Conservation (phyloP, 2,888 invertebrate genomes). For the Drosophila greeni region DNA sequence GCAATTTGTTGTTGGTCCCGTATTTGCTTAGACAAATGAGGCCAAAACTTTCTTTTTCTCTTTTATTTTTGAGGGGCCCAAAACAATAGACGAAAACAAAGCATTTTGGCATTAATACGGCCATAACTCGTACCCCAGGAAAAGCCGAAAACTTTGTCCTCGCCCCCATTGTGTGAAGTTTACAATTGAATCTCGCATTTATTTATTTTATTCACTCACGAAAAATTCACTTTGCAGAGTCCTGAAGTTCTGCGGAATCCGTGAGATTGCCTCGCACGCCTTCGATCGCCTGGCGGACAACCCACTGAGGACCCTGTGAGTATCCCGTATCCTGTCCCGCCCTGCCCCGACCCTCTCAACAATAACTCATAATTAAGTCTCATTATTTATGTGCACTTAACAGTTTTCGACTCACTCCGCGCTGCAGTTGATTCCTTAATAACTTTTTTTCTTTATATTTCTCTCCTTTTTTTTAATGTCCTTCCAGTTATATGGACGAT, state of each 20-base stretch:
- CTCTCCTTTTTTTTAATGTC: slow-evolving; percentile 38
- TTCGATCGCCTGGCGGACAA: slow-evolving; percentile 76
- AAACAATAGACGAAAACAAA: slow-evolving; percentile 34
- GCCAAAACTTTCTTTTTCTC: slow-evolving; percentile 3
- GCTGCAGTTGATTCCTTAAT: slow-evolving; percentile 31
- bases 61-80: not conserved
- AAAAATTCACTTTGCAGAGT: slow-evolving; percentile 74
- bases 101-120: slow-evolving; percentile 30
- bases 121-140: slow-evolving; percentile 1
- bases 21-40: slow-evolving; percentile 28
- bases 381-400: slow-evolving; percentile 69
- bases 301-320: slow-evolving; percentile 75
- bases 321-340: slow-evolving; percentile 18
- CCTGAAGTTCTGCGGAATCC: slow-evolving; percentile 79
- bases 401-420: slow-evolving; percentile 29
- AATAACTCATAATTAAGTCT: slow-evolving; percentile 66
- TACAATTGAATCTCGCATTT: slow-evolving; percentile 59
- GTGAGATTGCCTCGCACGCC: slow-evolving; percentile 73
- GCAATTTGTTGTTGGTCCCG: not conserved
- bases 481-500: slow-evolving; percentile 79
- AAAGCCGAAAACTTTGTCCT: slow-evolving; percentile 35
- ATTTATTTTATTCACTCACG: slow-evolving; percentile 42
- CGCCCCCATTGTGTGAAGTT: slow-evolving; percentile 34
- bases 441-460: slow-evolving; percentile 9
- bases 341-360: not conserved